These are phyloP conservation scores for Scaeva pyrastri DNA, from an alignment of 2,888 invertebrate genomes.

Conservation along the genomic window DNA sequence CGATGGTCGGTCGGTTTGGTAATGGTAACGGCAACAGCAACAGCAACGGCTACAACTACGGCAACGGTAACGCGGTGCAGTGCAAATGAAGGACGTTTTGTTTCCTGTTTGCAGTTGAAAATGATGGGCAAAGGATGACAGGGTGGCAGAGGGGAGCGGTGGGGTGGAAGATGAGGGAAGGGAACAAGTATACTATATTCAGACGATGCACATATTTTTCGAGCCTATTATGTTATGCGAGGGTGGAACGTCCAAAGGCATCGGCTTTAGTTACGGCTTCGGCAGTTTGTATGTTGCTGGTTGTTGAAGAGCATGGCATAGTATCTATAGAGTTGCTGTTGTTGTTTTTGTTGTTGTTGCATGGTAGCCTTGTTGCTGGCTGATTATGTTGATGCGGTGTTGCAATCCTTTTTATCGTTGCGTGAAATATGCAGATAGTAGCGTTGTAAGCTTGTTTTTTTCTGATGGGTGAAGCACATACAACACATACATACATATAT, in stretches of 20 bases:
- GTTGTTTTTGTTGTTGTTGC: slow-evolving; percentile 5
- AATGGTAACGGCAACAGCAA: slow-evolving; percentile 51
- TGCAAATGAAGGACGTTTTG: slow-evolving; percentile 68
- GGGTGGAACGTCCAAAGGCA: slow-evolving; percentile 13
- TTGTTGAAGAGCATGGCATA: not conserved
- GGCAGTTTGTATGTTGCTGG: slow-evolving; percentile 11
- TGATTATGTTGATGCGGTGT: slow-evolving; percentile 75
- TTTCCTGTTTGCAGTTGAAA: slow-evolving; percentile 60
- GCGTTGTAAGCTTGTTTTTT: slow-evolving; percentile 55
- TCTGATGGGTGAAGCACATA: slow-evolving; percentile 26
- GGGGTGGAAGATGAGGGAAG: not conserved
- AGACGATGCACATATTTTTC: slow-evolving; percentile 42
- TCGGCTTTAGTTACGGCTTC: too few species aligned
- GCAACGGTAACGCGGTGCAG: slow-evolving; percentile 53
- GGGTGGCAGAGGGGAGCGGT: not conserved
- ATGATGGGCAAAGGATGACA: not conserved
- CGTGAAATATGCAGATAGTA: slow-evolving; percentile 72
- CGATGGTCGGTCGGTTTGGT: slow-evolving; percentile 38
- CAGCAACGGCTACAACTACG: too few species aligned
- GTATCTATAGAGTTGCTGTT: not conserved
- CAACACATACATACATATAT: not conserved
- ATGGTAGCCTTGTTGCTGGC: slow-evolving; percentile 51
- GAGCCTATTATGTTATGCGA: slow-evolving; percentile 39
- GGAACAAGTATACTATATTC: not conserved
- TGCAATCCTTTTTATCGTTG: slow-evolving; percentile 71